phyloP scores from a whole-genome alignment of 1,140 invertebrate species.

The Leptinotarsa defecta region DNA sequence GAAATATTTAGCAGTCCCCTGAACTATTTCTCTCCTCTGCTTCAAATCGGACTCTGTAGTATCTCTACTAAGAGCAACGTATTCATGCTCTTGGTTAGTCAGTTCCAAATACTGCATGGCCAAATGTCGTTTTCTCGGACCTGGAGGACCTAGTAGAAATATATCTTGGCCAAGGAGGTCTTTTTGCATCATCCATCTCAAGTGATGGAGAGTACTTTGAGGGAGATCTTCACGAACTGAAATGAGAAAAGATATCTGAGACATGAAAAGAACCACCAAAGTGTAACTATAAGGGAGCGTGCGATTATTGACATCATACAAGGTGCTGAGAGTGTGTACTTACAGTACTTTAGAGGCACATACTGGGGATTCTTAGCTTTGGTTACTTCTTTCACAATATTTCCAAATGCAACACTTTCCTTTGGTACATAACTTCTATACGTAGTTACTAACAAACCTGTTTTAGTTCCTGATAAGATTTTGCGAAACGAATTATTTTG shows the following conservation, averaged over 20 bases:
- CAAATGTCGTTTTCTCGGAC: constrained; percentile 72
- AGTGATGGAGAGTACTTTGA: constrained; percentile 78
- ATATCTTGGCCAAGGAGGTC: constrained; percentile 92
- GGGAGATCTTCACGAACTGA: constrained; percentile 54
- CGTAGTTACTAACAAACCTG: not conserved
- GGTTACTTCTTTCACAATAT: constrained; percentile 70
- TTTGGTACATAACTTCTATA: constrained; percentile 57
- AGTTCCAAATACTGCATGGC: constrained; percentile 88
- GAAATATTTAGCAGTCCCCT: constrained; percentile 87
- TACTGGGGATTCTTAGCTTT: constrained; percentile 73
- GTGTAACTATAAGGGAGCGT: constrained; percentile 27
- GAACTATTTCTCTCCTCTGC: constrained; percentile 89
- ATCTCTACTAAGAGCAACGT: constrained; percentile 90
- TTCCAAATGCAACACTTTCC: constrained; percentile 73
- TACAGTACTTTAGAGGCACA: constrained; percentile 84
- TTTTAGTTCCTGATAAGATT: not conserved
- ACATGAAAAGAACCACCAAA: constrained; percentile 14
- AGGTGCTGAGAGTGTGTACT: constrained; percentile 54
- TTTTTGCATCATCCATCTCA: constrained; percentile 95
- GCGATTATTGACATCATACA: not conserved
- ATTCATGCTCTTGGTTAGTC: constrained; percentile 88
- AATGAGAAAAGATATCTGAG: constrained; percentile 9
- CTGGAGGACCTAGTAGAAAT: constrained; percentile 91
- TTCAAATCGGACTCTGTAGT: constrained; percentile 97
- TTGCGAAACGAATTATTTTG: not conserved